Evolutionary conservation across 2,113 vertebrate genomes (phyloP), one percentile per base, ranked within the genome.

Genomic region (Mola mola): DNA sequence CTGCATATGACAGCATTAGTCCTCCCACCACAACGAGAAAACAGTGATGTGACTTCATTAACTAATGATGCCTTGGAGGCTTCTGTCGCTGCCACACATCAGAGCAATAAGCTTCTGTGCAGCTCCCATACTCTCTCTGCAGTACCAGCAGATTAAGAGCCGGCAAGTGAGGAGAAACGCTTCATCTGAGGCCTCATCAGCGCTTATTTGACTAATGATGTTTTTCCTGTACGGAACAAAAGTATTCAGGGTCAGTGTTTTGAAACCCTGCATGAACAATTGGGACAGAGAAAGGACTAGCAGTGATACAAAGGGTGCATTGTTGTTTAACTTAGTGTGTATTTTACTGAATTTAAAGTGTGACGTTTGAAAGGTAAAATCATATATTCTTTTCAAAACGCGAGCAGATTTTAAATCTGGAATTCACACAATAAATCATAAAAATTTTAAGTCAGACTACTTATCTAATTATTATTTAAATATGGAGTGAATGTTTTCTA

Each of bases 101-200:
- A 2, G 25, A 48, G 24, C 53, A 43, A n/a, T 16, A 33, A 49
- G 47, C 74, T 38, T 15, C 53, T 15, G 50, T 36, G 6, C 29
- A 29, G 56, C 37, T 0, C 31, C 52, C 16, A 1, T 0, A 13
- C 53, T 31, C 37, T 44, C 24, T 2, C 33, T 21, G 34, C 55
- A 21, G 55, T 12, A 41, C 9, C 48, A 13, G 16, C 16, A 26
- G 43, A 62, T 57, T 43, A 50, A 55, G 42, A 20, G 21, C 52
- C 58, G 19, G 17, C 41, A 55, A 48, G 48, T 60, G 17, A 47
- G 22, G 37, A 44, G 46, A 44, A 53, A 61, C 31, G 33, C 46
- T 47, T 47, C 46, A 61, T 61, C 66, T 46, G 40, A 20, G 3
- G 33, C 46, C 40, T 47, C 46, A 61, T 61, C 66, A 53, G 40